Evolutionary conservation across 2,113 vertebrate species (phyloP).

Genomic region (Mohoua ochrocephala): DNA sequence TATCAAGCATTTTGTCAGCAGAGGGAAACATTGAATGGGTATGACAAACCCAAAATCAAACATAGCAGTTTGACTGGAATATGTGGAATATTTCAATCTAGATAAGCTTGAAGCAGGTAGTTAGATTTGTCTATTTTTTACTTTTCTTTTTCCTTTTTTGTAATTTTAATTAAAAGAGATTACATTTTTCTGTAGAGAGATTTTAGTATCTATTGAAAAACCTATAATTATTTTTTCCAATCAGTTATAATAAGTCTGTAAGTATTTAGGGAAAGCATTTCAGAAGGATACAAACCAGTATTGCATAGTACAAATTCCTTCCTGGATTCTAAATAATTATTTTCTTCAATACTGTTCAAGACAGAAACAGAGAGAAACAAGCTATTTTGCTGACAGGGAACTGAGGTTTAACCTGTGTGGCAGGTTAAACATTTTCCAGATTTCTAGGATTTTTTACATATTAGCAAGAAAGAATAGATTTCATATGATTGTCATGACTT

Average conservation of each 20-base stretch:
- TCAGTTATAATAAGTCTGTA: not conserved
- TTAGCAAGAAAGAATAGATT: not conserved
- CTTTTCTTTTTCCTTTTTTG: not conserved
- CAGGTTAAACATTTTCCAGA: not conserved
- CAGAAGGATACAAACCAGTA: not conserved
- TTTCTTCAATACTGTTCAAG: not conserved
- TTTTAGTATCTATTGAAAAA: not conserved
- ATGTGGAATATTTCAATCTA: not conserved
- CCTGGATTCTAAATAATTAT: not conserved
- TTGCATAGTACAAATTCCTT: not conserved
- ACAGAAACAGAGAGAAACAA: not conserved
- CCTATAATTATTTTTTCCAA: not conserved
- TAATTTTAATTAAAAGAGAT: not conserved
- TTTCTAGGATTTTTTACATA: not conserved
- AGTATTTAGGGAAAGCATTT: not conserved
- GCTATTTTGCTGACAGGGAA: not conserved
- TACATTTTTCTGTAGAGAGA: not conserved
- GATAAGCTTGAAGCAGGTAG: not conserved
- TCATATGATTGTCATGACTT: not conserved
- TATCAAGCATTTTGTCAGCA: not conserved
- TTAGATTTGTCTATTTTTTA: not conserved
- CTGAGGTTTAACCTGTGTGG: not conserved
- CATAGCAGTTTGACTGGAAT: not conserved
- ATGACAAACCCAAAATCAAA: not conserved
- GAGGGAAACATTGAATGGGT: not conserved